phyloP scores from a whole-genome alignment of 2,113 vertebrate species.

The Ornithorhynchus anatinus region DNA sequence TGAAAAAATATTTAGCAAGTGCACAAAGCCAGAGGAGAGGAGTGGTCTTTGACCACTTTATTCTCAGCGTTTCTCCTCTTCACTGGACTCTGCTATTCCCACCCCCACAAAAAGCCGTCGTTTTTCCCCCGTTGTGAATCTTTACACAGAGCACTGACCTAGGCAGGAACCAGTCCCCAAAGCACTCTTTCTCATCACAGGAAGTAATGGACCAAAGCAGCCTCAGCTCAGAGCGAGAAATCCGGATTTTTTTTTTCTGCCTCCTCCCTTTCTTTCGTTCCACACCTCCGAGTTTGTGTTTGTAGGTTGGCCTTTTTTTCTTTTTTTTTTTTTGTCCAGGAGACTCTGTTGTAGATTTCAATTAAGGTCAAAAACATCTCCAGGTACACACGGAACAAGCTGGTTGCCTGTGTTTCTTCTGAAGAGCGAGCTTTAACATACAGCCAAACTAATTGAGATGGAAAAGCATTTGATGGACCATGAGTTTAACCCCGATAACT shows the following conservation, averaged over 20 bases:
- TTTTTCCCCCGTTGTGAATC: constrained; percentile 41
- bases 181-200: constrained; percentile 25
- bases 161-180: not conserved
- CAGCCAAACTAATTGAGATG: not conserved
- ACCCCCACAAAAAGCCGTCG: constrained; percentile 18
- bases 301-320: no score
- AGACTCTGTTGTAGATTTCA: not conserved
- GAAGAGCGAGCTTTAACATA: not conserved
- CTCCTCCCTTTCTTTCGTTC: not conserved
- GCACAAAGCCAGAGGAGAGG: constrained; percentile 27
- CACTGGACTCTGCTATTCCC: constrained; percentile 11
- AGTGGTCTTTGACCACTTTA: constrained; percentile 15
- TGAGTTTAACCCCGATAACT: no score
- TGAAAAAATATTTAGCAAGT: constrained; percentile 31
- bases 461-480: not conserved
- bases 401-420: not conserved
- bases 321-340: not conserved
- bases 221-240: not conserved
- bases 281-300: not conserved
- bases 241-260: not conserved
- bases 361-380: not conserved
- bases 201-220: constrained; percentile 41
- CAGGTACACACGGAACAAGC: not conserved
- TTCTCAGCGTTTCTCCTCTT: constrained; percentile 23
- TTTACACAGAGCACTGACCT: constrained; percentile 48